These are phyloP conservation scores for Arge pagana DNA, from an alignment of 2,888 invertebrate species.

Conservation along the genomic window DNA sequence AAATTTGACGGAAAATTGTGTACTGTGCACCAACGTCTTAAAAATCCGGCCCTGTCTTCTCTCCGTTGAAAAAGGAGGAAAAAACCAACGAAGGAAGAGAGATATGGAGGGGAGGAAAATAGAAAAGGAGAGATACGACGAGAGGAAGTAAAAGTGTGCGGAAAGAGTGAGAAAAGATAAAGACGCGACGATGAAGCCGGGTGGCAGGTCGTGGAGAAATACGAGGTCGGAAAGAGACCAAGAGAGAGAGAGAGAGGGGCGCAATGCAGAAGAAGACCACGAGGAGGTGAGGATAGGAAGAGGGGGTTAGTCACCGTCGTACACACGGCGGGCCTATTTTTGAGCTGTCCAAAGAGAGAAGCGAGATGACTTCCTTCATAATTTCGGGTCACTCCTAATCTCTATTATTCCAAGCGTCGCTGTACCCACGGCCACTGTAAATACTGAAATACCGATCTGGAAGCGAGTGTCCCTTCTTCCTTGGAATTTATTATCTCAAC, in stretches of 20 bases:
- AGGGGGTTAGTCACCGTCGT: constrained; percentile 27
- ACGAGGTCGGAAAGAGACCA: constrained; percentile 19
- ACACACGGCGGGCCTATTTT: constrained; percentile 42
- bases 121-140: background rate
- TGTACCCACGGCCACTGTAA: constrained; percentile 2
- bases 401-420: constrained; percentile 23
- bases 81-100: background rate
- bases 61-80: background rate
- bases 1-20: too few species aligned
- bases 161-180: too few species aligned
- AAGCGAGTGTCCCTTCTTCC: background rate
- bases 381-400: constrained; percentile 44
- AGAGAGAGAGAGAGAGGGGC: constrained; percentile 17
- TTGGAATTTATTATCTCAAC: background rate
- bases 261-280: constrained; percentile 21
- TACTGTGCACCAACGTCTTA: too few species aligned
- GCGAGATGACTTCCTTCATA: constrained; percentile 48
- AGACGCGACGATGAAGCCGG: too few species aligned
- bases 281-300: constrained; percentile 4
- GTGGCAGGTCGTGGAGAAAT: constrained; percentile 16
- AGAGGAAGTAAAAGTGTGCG: too few species aligned
- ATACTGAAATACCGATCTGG: constrained; percentile 1
- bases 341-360: constrained; percentile 48
- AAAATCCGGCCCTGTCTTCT: too few species aligned
- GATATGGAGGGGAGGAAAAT: background rate